A percentile compares a stretch with the other conserved stretches of the same genome.
These are phyloP conservation scores for Pseudomyrmex dendroicus DNA, from an alignment of 1,140 invertebrate genomes.

Conservation along the genomic window DNA sequence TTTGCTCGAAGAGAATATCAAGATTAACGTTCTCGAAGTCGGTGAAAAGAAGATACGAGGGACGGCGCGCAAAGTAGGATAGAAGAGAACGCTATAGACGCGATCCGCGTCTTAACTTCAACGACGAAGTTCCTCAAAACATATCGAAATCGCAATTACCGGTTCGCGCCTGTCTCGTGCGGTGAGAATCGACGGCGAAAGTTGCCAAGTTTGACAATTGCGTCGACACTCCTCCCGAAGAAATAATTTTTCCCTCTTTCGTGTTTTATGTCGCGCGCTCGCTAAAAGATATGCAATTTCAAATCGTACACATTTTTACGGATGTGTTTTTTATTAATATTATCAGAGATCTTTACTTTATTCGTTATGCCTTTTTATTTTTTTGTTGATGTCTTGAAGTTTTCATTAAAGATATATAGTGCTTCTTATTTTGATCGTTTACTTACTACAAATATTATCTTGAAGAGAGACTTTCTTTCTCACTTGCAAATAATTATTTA, in stretches of 20 bases:
- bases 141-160: constrained; percentile 58
- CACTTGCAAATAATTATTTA: background rate
- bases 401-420: background rate
- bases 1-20: constrained; percentile 42
- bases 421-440: constrained; percentile 1
- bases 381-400: background rate
- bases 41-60: no score
- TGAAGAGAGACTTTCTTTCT: background rate
- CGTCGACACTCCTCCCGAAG: constrained; percentile 2
- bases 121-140: constrained; percentile 51
- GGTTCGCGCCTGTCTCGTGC: background rate
- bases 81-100: background rate
- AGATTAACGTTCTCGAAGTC: constrained; percentile 60
- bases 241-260: constrained; percentile 35
- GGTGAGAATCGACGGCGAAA: constrained; percentile 49
- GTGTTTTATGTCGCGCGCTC: background rate
- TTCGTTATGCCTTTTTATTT: constrained; percentile 11
- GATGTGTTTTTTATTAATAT: background rate
- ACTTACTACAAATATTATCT: background rate
- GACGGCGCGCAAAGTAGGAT: background rate
- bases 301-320: constrained; percentile 42
- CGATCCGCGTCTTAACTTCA: constrained; percentile 32
- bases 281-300: constrained; percentile 31
- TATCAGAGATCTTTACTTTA: background rate
- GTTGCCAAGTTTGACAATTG: constrained; percentile 53